A percentile compares a stretch with the other conserved stretches of the same genome.
Conservation (phyloP, 2,888 invertebrate species). For the Calephelis perditalis region DNA sequence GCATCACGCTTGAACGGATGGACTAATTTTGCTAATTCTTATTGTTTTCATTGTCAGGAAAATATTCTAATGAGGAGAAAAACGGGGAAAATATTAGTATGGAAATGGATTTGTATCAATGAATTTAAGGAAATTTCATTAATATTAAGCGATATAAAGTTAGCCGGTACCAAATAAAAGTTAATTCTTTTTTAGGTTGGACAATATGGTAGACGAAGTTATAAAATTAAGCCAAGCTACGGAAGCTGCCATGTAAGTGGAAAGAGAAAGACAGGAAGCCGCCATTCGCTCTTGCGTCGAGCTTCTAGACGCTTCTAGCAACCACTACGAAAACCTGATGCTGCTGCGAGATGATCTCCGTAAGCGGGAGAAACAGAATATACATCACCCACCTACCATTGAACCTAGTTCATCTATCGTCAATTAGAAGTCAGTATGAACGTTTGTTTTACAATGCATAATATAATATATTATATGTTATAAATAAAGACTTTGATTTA, state of each 20-base stretch:
- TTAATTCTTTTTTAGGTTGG: slow-evolving; percentile 40
- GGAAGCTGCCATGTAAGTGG: slow-evolving; percentile 49
- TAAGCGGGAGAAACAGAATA: slow-evolving; percentile 35
- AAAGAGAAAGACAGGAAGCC: slow-evolving; percentile 47
- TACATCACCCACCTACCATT: slow-evolving; percentile 50
- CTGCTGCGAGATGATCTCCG: slow-evolving; percentile 56
- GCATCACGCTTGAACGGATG: too few species aligned
- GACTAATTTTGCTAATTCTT: too few species aligned
- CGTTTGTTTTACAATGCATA: too few species aligned
- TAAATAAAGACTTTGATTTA: too few species aligned
- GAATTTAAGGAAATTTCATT: too few species aligned
- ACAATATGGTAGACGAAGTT: slow-evolving; percentile 60
- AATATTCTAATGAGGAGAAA: too few species aligned
- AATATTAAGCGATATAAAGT: too few species aligned
- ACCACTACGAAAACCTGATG: slow-evolving; percentile 61
- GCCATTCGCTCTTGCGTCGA: slow-evolving; percentile 51
- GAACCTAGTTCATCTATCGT: slow-evolving; percentile 41
- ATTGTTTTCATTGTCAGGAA: too few species aligned
- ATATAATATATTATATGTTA: too few species aligned
- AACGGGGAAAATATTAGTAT: too few species aligned
- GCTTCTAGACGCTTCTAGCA: slow-evolving; percentile 54
- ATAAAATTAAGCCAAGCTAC: slow-evolving; percentile 50
- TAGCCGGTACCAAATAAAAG: too few species aligned
- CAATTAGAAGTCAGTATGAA: background rate
- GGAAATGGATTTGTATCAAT: too few species aligned